Conservation (phyloP, 2,797 vertebrate genomes). For the Poecilia picta region DNA sequence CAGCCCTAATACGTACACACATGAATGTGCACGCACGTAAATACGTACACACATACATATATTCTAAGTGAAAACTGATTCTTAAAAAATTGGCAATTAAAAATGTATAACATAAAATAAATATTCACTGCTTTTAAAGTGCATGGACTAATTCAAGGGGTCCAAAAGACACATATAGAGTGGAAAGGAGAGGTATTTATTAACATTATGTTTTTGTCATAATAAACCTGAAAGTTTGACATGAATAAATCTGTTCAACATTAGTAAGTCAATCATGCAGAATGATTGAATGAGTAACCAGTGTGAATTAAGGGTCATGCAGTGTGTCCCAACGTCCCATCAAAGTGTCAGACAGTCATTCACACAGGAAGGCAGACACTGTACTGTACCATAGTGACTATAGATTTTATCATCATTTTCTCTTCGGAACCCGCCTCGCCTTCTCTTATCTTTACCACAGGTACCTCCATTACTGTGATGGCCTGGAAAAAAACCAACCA, state of each 20-base stretch:
- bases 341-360: slow-evolving; percentile 59
- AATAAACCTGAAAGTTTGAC: too few species aligned
- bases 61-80: too few species aligned
- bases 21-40: too few species aligned
- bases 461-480: slow-evolving; percentile 96
- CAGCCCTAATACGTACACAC: too few species aligned
- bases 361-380: slow-evolving; percentile 59
- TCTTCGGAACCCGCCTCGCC: slow-evolving; percentile 87
- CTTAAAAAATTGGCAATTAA: too few species aligned
- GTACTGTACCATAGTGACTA: slow-evolving; percentile 94
- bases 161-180: too few species aligned
- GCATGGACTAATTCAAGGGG: too few species aligned
- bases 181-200: too few species aligned
- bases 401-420: slow-evolving; percentile 96
- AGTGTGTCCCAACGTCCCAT: slow-evolving; percentile 52
- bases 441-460: slow-evolving; percentile 97
- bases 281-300: slow-evolving; percentile 29
- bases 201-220: too few species aligned
- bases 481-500: slow-evolving; percentile 86
- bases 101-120: too few species aligned
- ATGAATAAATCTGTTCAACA: slow-evolving; percentile 29
- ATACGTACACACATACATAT: too few species aligned
- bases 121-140: too few species aligned
- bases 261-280: slow-evolving; percentile 49
- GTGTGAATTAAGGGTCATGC: slow-evolving; percentile 65